Evolutionary conservation across 2,888 invertebrate species (phyloP), one percentile per base, ranked within the genome.

Genomic region (Agrotis ipsilon): DNA sequence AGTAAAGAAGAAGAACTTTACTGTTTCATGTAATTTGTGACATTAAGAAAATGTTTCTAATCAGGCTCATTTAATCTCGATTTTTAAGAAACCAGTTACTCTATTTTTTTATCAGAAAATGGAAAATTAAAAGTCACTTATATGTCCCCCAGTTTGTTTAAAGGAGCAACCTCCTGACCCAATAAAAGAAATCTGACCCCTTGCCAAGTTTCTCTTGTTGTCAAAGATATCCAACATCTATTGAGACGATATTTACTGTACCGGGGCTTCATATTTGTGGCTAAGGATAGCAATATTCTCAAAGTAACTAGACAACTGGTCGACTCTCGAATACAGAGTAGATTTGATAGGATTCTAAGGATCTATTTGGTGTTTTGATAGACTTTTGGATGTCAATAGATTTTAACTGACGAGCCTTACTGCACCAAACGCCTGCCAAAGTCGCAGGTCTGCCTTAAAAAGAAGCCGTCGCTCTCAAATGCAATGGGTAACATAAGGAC

Each of bases 291-390:
- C 91, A 93, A 93, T 93, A 92, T 94, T 92, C 92, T 83, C 88
- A 85, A 87, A 88, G 89, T 90, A 91, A 93, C 91, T 89, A 91
- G 91, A 92, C 89, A 92, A 91, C 90, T 91, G 88, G 89, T 89
- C 90, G 86, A 82, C 88, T 88, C 89, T 85, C 87, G 94, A 92
- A 94, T 94, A 94, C 93, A 89, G 89, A 94, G 87, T 87, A 91
- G 91, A 84, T 84, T 80, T 81, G 82, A 85, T 86, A 83, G 71
- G 80, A 78, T 72, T 81, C 67, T 63, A 18, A n/a, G 64, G 55
- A 62, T 61, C 48, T 78, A 90, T 89, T 88, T 73, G 79, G 85
- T 88, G 72, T 89, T 27, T 19, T 24, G 48, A 87, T 85, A 54
- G 82, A 71, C 68, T 78, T 19, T 55, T 19, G n/a, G 39, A 11